Base-by-base conservation (phyloP, 2,888 invertebrate genomes). In the Chelonus formosanus region DNA sequence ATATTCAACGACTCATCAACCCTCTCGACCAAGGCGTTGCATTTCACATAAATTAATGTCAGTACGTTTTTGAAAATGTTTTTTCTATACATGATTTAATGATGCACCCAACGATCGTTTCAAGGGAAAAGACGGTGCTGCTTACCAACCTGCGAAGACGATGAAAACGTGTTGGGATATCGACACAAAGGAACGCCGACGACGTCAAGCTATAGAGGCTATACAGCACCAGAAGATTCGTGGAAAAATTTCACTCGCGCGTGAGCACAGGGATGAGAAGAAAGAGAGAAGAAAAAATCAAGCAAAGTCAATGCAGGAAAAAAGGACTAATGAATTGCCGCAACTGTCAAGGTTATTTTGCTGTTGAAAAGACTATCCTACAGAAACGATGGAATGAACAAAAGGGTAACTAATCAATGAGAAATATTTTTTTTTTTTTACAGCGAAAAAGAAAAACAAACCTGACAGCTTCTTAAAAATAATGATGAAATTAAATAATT, bases 21-120 rank as follows among this genome's bases (percentile, higher is more conserved):
- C 10, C 48, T n/a, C 54, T 55, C 34, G 8, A 45, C 45, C 68
- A 53, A 68, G 67, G 67, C 71, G 69, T 72, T 64, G 69, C 59
- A 60, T 63, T 66, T 58, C 63, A 64, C 68, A 70, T 70, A 72
- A 69, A 70, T 72, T 71, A 70, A 71, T 66, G 66, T 58, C 58
- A 52, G 54, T 63, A 50, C 54, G 61, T 60, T 67, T 63, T 67
- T 63, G 50, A 65, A 58, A 59, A 54, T 52, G 48, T 67, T 57
- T 65, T 65, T 63, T 53, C 5, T 10, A 40, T 35, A 6, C 54
- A 20, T 54, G 55, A 63, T 40, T 59, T 48, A 50, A 54, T 44
- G 52, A 70, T 56, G 60, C 65, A 65, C 62, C 59, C 50, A 65
- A 68, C 64, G 63, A 60, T 65, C 57, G 47, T 63, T 54, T 54